Evolutionary conservation across 2,113 vertebrate genomes (phyloP), one percentile per base, ranked within the genome.

Genomic region (Cardinalis cardinalis): DNA sequence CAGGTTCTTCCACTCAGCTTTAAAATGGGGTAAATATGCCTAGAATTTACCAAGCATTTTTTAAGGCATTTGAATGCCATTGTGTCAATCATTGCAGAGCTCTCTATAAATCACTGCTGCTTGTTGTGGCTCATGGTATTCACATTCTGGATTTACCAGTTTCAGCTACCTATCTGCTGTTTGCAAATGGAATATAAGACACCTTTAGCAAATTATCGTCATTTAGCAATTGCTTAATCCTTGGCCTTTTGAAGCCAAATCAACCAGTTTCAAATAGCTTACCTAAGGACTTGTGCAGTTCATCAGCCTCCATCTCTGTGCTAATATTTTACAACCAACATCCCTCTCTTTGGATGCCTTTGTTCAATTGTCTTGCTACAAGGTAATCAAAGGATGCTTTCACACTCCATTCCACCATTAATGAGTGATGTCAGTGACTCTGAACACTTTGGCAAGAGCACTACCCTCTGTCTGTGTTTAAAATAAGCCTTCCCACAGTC

Each of bases 371-470:
- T 18, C 28, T 73, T 36, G 5, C 38, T 59, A 23, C 12, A 55
- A 66, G 20, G 23, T 7, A 60, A 73, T 36, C 71, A 79, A 3
- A 64, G 28, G 16, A 43, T 78, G 6, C 3, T 32, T 48, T 75
- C 31, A 59, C 34, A 48, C 5, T 3, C 26, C 41, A 26, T 83
- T 83, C 29, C 1, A 2, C 38, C 36, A 8, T 23, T 87, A 56
- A 23, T 31, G 69, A 75, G 21, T 28, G 40, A 82, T 69, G 23
- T 65, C 85, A 79, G 11, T 14, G 44, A 23, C 41, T 82, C 34
- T 17, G 34, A 40, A 51, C 19, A 23, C 17, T 36, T 82, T n/a
- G 44, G 29, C 21, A 40, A 0, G 0, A 74, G 19, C 44, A 32
- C 7, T 68, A 31, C 24, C 12, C 10, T 73, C 48, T 46, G 2